Conservation (phyloP, 2,113 vertebrate species). For the Sisor rabdophorus region DNA sequence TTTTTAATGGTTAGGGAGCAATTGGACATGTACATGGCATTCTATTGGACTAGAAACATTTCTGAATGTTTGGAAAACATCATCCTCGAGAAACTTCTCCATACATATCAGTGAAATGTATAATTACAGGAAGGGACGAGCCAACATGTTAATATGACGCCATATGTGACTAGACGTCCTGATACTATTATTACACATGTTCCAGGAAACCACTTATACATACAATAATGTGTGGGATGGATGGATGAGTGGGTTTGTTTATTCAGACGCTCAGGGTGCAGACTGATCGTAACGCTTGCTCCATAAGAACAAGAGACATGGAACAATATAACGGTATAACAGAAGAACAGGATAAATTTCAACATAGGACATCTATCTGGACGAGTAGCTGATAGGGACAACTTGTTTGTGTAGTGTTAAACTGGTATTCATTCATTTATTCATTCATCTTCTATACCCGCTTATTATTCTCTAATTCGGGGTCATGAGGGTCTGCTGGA, state of each 20-base stretch:
- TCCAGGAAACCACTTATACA: constrained; percentile 16
- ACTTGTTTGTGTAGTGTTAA: not conserved
- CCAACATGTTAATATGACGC: too few relatives aligned
- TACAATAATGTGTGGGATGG: constrained; percentile 4
- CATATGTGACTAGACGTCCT: constrained; percentile 21
- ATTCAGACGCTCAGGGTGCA: constrained; percentile 37
- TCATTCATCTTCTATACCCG: too few relatives aligned
- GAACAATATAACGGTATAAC: not conserved
- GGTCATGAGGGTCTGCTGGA: too few relatives aligned
- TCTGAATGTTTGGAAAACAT: too few relatives aligned
- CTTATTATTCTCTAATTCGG: too few relatives aligned
- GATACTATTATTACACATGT: constrained; percentile 36
- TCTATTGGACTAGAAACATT: too few relatives aligned
- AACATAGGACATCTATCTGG: not conserved
- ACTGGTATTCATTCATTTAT: too few relatives aligned
- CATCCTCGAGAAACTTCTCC: too few relatives aligned
- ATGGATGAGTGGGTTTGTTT: not conserved
- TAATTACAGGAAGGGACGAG: too few relatives aligned
- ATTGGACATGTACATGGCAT: too few relatives aligned
- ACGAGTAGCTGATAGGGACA: not conserved
- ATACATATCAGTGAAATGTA: too few relatives aligned
- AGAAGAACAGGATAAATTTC: not conserved
- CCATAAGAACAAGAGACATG: not conserved
- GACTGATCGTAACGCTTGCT: constrained; percentile 11
- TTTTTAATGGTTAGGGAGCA: too few relatives aligned